Conservation (phyloP, 2,797 vertebrate genomes). For the Novumbra hubbsi region DNA sequence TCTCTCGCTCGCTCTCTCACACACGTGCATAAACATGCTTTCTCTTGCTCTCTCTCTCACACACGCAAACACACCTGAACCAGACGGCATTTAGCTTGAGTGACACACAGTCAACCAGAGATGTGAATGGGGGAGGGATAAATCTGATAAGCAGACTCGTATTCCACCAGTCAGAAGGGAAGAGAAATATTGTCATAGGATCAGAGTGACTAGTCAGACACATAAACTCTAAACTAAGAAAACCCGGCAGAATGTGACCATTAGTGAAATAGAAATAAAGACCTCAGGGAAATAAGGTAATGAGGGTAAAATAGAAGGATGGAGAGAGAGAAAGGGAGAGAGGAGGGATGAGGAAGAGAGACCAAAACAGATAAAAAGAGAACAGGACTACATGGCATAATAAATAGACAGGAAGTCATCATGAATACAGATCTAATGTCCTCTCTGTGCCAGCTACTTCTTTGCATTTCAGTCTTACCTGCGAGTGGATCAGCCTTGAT, state of each 20-base stretch:
- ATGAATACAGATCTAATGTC: conserved; percentile 17
- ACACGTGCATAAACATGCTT: not conserved
- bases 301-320: not conserved
- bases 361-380: not conserved
- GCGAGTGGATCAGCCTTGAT: conserved; percentile 93
- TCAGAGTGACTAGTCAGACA: conserved; percentile 8
- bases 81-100: conserved; percentile 14
- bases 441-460: not conserved
- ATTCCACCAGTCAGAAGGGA: not conserved
- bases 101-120: conserved; percentile 13
- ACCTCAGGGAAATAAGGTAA: not conserved
- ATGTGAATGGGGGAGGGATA: not conserved
- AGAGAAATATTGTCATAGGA: conserved; percentile 26
- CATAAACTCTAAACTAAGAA: conserved; percentile 13
- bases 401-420: not conserved
- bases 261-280: conserved; percentile 20
- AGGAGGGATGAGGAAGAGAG: not conserved
- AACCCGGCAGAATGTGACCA: conserved; percentile 1
- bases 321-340: not conserved
- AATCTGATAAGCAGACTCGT: not conserved
- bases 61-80: conserved; percentile 19
- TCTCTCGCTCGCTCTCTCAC: not conserved
- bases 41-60: not conserved
- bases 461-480: conserved; percentile 75
- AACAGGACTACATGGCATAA: no score